phyloP scores from a whole-genome alignment of 2,797 vertebrate species.

The Arrhamphus sclerolepis region DNA sequence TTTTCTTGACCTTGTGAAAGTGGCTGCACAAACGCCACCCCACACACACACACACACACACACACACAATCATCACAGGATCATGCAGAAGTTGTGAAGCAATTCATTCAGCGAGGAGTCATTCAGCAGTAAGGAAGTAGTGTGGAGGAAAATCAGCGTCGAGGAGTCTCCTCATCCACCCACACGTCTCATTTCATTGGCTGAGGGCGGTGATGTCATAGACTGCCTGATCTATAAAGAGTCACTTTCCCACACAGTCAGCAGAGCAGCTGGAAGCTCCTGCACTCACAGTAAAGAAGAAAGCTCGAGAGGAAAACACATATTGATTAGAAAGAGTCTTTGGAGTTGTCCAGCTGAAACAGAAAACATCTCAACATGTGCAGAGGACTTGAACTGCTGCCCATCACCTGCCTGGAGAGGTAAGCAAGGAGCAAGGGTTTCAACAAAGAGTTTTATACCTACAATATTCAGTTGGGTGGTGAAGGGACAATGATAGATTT shows the following conservation, averaged over 20 bases:
- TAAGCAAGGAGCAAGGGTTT: conserved; percentile 77
- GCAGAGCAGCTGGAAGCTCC: conserved; percentile 48
- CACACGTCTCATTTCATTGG: conserved; percentile 64
- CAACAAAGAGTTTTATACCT: too few species aligned
- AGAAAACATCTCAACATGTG: conserved; percentile 82
- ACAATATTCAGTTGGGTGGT: too few species aligned
- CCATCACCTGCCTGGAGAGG: conserved; percentile 89
- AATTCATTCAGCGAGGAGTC: conserved; percentile 18
- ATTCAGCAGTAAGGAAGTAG: conserved; percentile 37
- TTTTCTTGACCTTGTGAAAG: too few species aligned
- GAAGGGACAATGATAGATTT: too few species aligned
- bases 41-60: conserved; percentile 4
- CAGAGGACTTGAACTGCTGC: conserved; percentile 83
- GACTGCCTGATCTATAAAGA: conserved; percentile 67
- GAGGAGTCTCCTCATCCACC: conserved; percentile 52
- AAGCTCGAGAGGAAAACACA: conserved; percentile 18
- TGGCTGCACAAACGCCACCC: too few species aligned
- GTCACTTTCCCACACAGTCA: conserved; percentile 24
- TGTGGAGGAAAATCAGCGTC: conserved; percentile 40
- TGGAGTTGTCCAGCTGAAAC: conserved; percentile 24
- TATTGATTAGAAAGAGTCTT: conserved; percentile 1
- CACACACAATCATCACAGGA: conserved; percentile 14
- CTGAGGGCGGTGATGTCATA: conserved; percentile 67
- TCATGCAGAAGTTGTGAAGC: conserved; percentile 13
- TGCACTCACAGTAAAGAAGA: conserved; percentile 8